Conservation (phyloP, 1,140 invertebrate genomes). For the Caenorhabditis latens region DNA sequence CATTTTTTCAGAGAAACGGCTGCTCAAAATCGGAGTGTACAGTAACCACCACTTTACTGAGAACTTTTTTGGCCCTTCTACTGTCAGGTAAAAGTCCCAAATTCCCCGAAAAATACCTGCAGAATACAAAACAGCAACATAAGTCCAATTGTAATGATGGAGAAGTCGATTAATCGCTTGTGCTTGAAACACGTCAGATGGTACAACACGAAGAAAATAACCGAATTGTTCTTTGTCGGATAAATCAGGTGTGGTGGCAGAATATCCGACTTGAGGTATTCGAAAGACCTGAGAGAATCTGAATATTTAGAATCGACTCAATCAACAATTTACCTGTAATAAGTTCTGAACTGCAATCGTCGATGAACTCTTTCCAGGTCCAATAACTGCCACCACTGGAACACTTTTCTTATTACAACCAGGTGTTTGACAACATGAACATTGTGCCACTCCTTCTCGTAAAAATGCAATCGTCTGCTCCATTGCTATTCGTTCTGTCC, state of each 20-base stretch:
- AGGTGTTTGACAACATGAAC: conserved; percentile 77
- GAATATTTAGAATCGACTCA: neutral
- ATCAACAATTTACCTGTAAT: conserved; percentile 81
- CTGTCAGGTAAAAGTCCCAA: neutral
- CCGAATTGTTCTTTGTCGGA: conserved; percentile 86
- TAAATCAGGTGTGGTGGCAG: conserved; percentile 85
- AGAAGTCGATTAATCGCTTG: conserved; percentile 85
- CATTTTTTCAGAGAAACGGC: neutral
- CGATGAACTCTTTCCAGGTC: conserved; percentile 75
- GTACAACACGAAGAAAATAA: conserved; percentile 87
- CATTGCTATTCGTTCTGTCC: conserved; percentile 85
- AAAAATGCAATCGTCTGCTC: conserved; percentile 80
- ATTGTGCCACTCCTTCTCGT: conserved; percentile 73
- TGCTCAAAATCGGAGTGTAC: too few relatives aligned
- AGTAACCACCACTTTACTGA: too few relatives aligned
- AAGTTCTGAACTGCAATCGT: conserved; percentile 84
- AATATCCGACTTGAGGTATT: conserved; percentile 84
- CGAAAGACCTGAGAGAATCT: conserved; percentile 71
- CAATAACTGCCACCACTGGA: conserved; percentile 72
- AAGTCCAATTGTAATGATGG: conserved; percentile 86
- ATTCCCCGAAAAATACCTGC: conserved; percentile 81
- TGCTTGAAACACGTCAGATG: conserved; percentile 87
- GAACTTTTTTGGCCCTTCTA: too few relatives aligned
- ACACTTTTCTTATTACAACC: conserved; percentile 74
- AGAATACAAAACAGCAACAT: conserved; percentile 86